Base-by-base conservation (phyloP, 2,113 vertebrate species). In the Acrocephalus kingi region DNA sequence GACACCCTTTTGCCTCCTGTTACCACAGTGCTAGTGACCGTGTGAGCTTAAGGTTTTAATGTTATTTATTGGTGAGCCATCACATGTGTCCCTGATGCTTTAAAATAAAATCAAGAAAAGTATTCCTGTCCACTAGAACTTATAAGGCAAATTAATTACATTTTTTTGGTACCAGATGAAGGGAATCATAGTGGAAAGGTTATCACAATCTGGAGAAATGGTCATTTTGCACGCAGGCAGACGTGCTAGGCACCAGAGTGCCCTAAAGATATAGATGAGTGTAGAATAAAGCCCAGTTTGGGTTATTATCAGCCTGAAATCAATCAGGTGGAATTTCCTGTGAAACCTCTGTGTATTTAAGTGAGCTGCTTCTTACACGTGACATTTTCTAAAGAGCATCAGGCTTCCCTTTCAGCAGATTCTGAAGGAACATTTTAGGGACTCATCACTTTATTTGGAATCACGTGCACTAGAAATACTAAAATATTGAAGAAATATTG, bases 21-120 rank as follows among this genome's bases (percentile, higher is more conserved):
- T 75, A 35, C 51, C 43, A 19, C 24, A 39, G 51, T 55, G 78
- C 66, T 66, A 13, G 23, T 79, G 92, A 51, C 71, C 8, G 9
- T 28, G 33, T 15, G 14, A 82, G 49, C 30, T 74, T 78, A 33
- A 88, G 69, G 64, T 54, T 82, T 61, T 69, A 63, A 45, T 63
- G 64, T 89, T 93, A 87, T 90, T 94, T 83, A 78, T 73, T 67
- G 56, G 41, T 56, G 73, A 64, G 43, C 46, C 37, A 55, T 49
- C 25, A 27, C 17, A 3, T 13, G 43, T 71, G 45, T 72, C 46
- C 61, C 72, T 84, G 45, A 24, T 18, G 39, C 79, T 80, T 91
- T 81, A 25, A 94, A 94, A 88, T 35, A 59, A 80, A 90, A 96
- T 62, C 61, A 95, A 94, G 91, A 76, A 30, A 84, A 94, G 31